Base-by-base conservation (phyloP, 2,797 vertebrate species). In the Chaenodraco wilsoni region DNA sequence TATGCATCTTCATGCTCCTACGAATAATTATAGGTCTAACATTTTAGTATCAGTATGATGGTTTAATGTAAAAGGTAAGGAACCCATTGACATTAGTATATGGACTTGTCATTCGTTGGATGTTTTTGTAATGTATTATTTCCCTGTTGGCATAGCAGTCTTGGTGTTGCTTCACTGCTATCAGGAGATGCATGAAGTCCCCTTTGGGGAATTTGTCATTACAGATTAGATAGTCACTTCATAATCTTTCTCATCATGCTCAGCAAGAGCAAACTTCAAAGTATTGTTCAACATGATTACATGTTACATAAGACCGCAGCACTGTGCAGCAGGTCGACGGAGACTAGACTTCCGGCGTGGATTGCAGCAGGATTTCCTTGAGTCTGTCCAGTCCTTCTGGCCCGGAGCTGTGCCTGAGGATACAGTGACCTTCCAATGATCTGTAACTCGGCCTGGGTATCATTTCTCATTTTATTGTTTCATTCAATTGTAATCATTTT, bases 281-380 rank as follows among this genome's bases (percentile, higher is more conserved):
- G 70, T 68, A 63, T 14, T 50, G 55, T 77, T 37, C 31, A 19
- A 81, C 62, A 19, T 65, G 70, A 84, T 76, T 74, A 44, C 46
- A 7, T 50, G 16, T 3, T 84, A 75, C 27, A 87, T 78, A 82
- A 59, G 65, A 65, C 59, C 13, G 40, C 33, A 27, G 27, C 27
- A 5, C 4, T 27, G 27, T 27, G 4, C 83, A 37, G 72, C 21
- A 0, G 61, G 49, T 41, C 14, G 62, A 69, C 21, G 41, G 80
- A 37, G 71, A 72, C 21, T 72, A 45, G 74, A 59, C 77, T 89
- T 93, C 91, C 90, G 91, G 84, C 88, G 74, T 67, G 72, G 58
- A 71, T 67, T 84, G 64, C 88, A 65, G 78, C 89, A 93, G 93
- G 92, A 94, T 94, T 88, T 94, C 93, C 92, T 86, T 64, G 64